Evolutionary conservation across 2,113 vertebrate genomes (phyloP).

Genomic region (Odobenus rosmarus): DNA sequence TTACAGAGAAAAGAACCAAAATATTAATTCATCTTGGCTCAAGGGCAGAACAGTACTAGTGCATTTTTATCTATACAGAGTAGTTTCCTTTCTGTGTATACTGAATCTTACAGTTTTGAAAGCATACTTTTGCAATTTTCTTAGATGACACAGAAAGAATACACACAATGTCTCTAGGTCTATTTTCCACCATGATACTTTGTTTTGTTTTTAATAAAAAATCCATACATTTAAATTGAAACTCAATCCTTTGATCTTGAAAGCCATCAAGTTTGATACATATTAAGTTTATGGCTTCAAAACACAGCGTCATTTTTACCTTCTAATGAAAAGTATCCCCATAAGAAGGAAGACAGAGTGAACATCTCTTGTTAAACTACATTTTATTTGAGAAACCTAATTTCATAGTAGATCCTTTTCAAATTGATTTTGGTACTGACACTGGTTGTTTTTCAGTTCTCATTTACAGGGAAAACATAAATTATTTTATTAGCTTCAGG

Average conservation of each 20-base stretch:
- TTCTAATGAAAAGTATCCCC: constrained; percentile 79
- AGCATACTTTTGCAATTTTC: constrained; percentile 41
- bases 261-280: constrained; percentile 47
- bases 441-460: constrained; percentile 72
- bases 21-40: constrained; percentile 58
- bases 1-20: constrained; percentile 58
- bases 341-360: constrained; percentile 75
- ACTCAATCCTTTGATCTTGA: constrained; percentile 67
- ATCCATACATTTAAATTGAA: constrained; percentile 81
- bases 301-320: constrained; percentile 74
- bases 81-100: background rate
- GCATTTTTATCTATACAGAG: background rate
- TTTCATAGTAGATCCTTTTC: constrained; percentile 75
- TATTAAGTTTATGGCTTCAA: constrained; percentile 63
- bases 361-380: constrained; percentile 79
- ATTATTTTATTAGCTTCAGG: constrained; percentile 77
- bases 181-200: constrained; percentile 62
- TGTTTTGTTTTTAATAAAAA: constrained; percentile 61
- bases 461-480: constrained; percentile 76
- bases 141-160: constrained; percentile 11
- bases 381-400: constrained; percentile 74
- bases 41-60: constrained; percentile 28
- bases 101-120: constrained; percentile 43
- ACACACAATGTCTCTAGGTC: background rate
- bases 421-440: constrained; percentile 78